Base-by-base conservation (phyloP, 2,113 vertebrate species). In the Terrapene triunguis region DNA sequence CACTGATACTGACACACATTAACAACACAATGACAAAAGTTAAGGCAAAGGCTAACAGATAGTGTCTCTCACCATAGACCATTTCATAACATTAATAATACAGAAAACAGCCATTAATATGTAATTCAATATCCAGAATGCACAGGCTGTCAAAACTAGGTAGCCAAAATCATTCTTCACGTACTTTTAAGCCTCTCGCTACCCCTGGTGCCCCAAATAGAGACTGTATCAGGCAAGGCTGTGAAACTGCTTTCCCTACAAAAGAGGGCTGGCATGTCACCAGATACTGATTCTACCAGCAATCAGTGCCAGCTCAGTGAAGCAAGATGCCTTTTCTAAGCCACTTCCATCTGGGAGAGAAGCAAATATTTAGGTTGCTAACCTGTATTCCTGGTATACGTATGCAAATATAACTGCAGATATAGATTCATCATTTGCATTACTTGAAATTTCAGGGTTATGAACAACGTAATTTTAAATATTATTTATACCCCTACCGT, bases 31-130 rank as follows among this genome's bases (percentile, higher is more conserved):
- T 53, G 32, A 50, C 35, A 91, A 95, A 95, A 94, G 91, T 93
- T 96, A 97, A 96, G 55, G 62, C 84, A 87, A 89, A 74, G 95
- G 79, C 94, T 98, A 97, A 96, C 94, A 96, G 95, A 96, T 84
- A 89, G 80, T 50, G n/a, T 86, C 80, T 97, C 87, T 89, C 90
- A 84, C 94, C 93, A 90, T 82, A 94, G 91, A 69, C 88, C 96
- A 89, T 96, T 96, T 97, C 93, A 87, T 93, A 97, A 42, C 78
- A 74, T 95, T 95, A 96, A 95, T 84, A 90, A 90, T 32, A 84
- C 1, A 65, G 96, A 95, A 97, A 97, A 69, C 55, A 95, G 65
- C 44, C 89, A 14, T 95, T 97, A 97, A 95, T 89, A 87, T 86
- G 95, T 95, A 96, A 97, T 98, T 97, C 97, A 96, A 96, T 96